These are phyloP conservation scores for Germaria angustata DNA, from an alignment of 2,888 invertebrate genomes.

Conservation along the genomic window DNA sequence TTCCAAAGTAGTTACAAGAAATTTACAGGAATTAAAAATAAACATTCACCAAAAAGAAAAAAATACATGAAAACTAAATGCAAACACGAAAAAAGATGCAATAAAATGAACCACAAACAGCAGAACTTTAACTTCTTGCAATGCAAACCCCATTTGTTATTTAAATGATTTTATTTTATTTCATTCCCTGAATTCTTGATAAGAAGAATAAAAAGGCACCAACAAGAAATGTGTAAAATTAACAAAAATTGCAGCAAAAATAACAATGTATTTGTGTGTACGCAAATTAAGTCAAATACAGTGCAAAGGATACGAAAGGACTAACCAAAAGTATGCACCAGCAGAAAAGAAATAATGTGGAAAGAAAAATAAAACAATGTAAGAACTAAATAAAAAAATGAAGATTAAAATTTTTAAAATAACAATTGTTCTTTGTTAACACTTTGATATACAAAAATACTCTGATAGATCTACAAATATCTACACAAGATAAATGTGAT, in stretches of 20 bases:
- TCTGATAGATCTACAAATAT: constrained; percentile 34
- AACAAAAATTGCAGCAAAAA: constrained; percentile 6
- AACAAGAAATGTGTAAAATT: constrained; percentile 31
- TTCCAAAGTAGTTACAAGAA: neutral
- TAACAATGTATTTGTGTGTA: constrained; percentile 1
- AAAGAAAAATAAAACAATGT: constrained; percentile 38
- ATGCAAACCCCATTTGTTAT: constrained; percentile 40
- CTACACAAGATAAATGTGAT: no score
- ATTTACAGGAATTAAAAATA: neutral
- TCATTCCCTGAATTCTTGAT: constrained; percentile 11
- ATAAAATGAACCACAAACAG: constrained; percentile 34
- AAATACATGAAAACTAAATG: neutral
- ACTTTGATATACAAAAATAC: constrained; percentile 51
- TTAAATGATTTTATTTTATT: constrained; percentile 31
- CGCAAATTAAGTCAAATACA: constrained; percentile 42
- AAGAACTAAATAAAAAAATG: constrained; percentile 61
- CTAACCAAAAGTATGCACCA: constrained; percentile 35
- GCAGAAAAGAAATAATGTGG: neutral
- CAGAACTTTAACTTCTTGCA: constrained; percentile 15
- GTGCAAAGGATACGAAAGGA: constrained; percentile 20
- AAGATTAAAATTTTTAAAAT: constrained; percentile 50
- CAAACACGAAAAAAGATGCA: neutral
- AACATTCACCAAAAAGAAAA: neutral
- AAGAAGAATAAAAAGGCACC: neutral
- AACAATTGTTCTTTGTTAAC: constrained; percentile 57